These are phyloP conservation scores for Trichopria drosophilae DNA, from an alignment of 2,888 invertebrate genomes.

Conservation along the genomic window DNA sequence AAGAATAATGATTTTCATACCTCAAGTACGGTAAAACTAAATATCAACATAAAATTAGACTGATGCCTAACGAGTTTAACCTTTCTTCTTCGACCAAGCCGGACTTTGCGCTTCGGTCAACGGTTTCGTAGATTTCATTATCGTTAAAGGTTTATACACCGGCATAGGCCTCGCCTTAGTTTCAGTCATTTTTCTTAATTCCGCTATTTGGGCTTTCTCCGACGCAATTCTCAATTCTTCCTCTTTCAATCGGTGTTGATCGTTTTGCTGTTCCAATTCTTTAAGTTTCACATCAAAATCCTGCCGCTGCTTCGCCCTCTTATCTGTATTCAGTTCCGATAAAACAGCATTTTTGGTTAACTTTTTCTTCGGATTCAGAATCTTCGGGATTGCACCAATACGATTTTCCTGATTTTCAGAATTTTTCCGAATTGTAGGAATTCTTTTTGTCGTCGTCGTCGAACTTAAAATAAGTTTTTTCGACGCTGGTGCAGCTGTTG, in stretches of 20 bases:
- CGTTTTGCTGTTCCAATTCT: conserved; percentile 62
- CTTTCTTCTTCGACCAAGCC: conserved; percentile 37
- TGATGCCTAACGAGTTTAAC: conserved; percentile 18
- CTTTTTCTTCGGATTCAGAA: conserved; percentile 29
- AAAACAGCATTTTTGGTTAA: conserved; percentile 27
- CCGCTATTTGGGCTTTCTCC: conserved; percentile 62
- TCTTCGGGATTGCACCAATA: conserved; percentile 20
- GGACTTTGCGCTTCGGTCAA: conserved; percentile 71
- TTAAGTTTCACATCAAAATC: conserved; percentile 63
- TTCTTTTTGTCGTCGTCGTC: conserved; percentile 18
- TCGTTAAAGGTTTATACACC: conserved; percentile 59
- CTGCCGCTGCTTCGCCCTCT: conserved; percentile 66
- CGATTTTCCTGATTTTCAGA: conserved; percentile 21
- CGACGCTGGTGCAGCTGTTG: too few relatives aligned
- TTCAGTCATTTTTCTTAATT: conserved; percentile 64
- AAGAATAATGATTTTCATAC: too few relatives aligned
- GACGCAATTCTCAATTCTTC: conserved; percentile 46
- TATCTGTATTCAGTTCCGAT: conserved; percentile 64
- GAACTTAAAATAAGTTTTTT: conserved; percentile 21
- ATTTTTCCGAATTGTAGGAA: neutral
- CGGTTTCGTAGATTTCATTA: conserved; percentile 61
- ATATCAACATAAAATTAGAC: conserved; percentile 7
- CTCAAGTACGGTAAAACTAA: too few relatives aligned
- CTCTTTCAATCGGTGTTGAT: conserved; percentile 58
- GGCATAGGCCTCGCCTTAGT: conserved; percentile 69